Evolutionary conservation across 2,113 vertebrate species (phyloP), one percentile per base, ranked within the genome.

Genomic region (Aptenodytes patagonicus): DNA sequence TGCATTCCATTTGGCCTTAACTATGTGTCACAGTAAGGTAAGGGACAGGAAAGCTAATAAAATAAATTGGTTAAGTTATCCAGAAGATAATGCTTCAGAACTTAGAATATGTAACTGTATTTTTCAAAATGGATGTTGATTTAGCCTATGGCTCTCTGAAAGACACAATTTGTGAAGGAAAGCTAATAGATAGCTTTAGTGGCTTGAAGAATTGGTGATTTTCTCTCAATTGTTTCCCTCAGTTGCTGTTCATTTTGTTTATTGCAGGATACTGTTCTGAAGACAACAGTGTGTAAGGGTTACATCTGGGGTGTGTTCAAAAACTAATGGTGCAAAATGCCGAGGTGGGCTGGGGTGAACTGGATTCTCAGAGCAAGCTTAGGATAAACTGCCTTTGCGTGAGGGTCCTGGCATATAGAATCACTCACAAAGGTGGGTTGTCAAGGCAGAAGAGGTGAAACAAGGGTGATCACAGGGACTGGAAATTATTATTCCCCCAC

Each of bases 1-100:
- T 31, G 12, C 73, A 96, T 97, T 97, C 97, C 34, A 91, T 97
- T 97, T 97, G 73, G 73, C 80, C 65, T 96, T 90, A 96, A 94
- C 49, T 82, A 14, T 81, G 90, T 97, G 65, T 86, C 80, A 87
- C 87, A 93, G 69, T 77, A 93, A 91, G 54, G 85, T 61, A 96
- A 96, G 62, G 97, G 61, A 71, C 36, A 95, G 71, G 42, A 89
- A 93, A 94, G 49, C 73, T 91, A 96, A 95, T 94, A 70, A 95
- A 97, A 89, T 90, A 65, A 90, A 82, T 85, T 61, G 20, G 80
- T 89, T 22, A 88, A 51, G 47, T 93, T 84, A 80, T 91, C 34
- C 79, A 62, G 66, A 83, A 92, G 86, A 81, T 42, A 86, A 73
- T 42, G 47, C 55, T 83, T 81, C 77, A 55, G 44, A 89, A 61